Conservation (phyloP, 2,888 invertebrate genomes). For the Polyommatus iphigenia region DNA sequence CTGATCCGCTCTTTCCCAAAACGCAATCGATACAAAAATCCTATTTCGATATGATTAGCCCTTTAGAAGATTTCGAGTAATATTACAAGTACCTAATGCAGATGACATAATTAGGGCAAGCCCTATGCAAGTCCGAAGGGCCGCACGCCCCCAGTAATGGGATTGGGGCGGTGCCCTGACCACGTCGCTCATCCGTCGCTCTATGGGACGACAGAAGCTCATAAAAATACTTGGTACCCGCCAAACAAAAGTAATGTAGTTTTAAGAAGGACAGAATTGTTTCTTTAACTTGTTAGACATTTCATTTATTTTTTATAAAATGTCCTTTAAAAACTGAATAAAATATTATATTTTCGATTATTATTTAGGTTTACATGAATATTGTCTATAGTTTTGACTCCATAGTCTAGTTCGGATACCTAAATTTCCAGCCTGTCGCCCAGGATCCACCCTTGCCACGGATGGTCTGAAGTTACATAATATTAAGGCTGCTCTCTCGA, state of each 20-base stretch:
- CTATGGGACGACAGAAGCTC: slow-evolving; percentile 11
- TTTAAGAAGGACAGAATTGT: background rate
- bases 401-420: too few relatives aligned
- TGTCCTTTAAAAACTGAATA: background rate
- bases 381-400: too few relatives aligned
- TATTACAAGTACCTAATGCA: background rate
- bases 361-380: background rate
- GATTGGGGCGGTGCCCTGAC: slow-evolving; percentile 30
- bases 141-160: slow-evolving; percentile 24
- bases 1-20: background rate
- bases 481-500: too few relatives aligned
- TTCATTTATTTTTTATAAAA: background rate
- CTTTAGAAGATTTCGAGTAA: background rate
- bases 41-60: background rate
- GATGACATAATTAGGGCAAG: slow-evolving; percentile 10
- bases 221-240: background rate
- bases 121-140: slow-evolving; percentile 5
- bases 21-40: background rate
- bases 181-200: slow-evolving; percentile 13
- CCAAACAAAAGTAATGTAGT: background rate
- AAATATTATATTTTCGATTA: background rate
- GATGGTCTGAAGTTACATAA: too few relatives aligned
- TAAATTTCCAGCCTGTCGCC: too few relatives aligned
- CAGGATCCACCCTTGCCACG: too few relatives aligned
- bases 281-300: background rate